Conservation (phyloP, 2,797 vertebrate genomes). For the Gymnoscopelus microlampas region DNA sequence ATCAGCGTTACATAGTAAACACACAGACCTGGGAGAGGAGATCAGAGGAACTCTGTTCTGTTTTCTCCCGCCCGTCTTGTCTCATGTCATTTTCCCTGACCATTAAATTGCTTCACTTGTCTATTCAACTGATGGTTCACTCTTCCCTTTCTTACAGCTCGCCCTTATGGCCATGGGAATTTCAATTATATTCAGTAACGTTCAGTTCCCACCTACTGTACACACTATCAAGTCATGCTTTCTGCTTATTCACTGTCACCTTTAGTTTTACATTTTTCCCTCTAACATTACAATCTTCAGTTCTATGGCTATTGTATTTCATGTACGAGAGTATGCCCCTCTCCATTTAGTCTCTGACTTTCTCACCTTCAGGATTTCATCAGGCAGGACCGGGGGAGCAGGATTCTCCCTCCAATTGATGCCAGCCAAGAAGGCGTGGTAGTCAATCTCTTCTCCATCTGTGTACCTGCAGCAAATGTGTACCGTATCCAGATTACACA, state of each 20-base stretch:
- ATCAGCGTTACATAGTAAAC: constrained; percentile 67
- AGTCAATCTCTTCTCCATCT: constrained; percentile 85
- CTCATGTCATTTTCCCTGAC: constrained; percentile 25
- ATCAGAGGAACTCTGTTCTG: constrained; percentile 17
- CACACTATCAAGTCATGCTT: constrained; percentile 33
- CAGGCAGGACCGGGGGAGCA: constrained; percentile 59
- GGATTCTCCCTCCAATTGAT: constrained; percentile 88
- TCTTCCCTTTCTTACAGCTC: background rate
- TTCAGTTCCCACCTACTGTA: constrained; percentile 8
- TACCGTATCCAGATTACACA: constrained; percentile 15
- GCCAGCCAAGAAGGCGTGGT: constrained; percentile 80
- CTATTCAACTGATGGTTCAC: constrained; percentile 47
- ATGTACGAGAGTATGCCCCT: background rate
- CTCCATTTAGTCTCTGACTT: background rate
- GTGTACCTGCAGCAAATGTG: constrained; percentile 79
- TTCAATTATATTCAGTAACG: too few species aligned
- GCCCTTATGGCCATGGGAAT: background rate
- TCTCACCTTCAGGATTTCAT: constrained; percentile 81
- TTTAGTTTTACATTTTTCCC: background rate
- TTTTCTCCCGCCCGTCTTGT: background rate
- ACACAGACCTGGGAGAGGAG: constrained; percentile 34
- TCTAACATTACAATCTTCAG: background rate
- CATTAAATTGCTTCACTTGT: constrained; percentile 41
- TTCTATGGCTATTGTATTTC: background rate
- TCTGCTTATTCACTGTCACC: constrained; percentile 20